phyloP scores from a whole-genome alignment of 2,113 vertebrate genomes.

The Chaenocephalus aceratus region DNA sequence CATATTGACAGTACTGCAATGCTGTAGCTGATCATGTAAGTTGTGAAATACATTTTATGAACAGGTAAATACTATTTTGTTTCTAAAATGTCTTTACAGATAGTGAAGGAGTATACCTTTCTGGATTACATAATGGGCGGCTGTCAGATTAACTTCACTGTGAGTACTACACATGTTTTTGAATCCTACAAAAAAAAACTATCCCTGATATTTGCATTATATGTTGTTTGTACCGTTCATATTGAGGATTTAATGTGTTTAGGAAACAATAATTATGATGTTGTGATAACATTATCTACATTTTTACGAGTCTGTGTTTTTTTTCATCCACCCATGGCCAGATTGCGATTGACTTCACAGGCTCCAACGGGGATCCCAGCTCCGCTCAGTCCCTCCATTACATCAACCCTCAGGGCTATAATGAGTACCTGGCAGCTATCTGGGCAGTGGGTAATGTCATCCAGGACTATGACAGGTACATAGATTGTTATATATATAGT shows the following conservation, averaged over 20 bases:
- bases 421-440: constrained; percentile 95
- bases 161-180: constrained; percentile 79
- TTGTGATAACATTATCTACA: background rate
- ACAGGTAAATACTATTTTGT: background rate
- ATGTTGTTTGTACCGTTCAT: background rate
- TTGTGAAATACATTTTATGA: background rate
- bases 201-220: background rate
- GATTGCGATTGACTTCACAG: constrained; percentile 98
- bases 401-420: constrained; percentile 92
- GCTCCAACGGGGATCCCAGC: constrained; percentile 93
- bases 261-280: background rate
- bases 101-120: constrained; percentile 92
- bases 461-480: constrained; percentile 96
- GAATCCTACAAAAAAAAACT: background rate
- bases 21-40: background rate
- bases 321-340: constrained; percentile 50
- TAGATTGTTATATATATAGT: background rate
- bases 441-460: constrained; percentile 95
- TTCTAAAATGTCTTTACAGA: constrained; percentile 73
- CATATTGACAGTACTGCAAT: background rate
- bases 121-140: constrained; percentile 98
- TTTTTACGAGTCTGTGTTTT: background rate
- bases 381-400: constrained; percentile 92
- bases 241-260: background rate
- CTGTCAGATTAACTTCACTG: constrained; percentile 97